These are phyloP conservation scores for Araneus ventricosus DNA, from an alignment of 1,140 invertebrate species.

Conservation along the genomic window DNA sequence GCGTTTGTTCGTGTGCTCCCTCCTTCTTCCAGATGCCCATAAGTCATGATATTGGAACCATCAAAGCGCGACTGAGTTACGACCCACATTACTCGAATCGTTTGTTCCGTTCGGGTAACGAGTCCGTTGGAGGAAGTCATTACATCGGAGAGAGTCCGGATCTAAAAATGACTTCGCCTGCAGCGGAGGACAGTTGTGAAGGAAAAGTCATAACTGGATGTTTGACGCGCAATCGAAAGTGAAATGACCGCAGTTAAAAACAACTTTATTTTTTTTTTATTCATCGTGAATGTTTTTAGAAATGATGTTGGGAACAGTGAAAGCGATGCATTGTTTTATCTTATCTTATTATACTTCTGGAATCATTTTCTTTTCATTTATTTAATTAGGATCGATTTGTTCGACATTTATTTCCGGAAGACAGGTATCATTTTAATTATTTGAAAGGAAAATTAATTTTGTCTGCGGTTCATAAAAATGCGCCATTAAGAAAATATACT, in stretches of 20 bases:
- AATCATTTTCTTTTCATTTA: too few relatives aligned
- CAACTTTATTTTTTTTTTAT: neutral
- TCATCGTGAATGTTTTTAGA: neutral
- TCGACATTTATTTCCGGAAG: too few relatives aligned
- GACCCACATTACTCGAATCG: neutral
- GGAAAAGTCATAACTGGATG: too few relatives aligned
- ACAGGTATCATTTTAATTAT: too few relatives aligned
- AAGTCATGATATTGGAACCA: neutral
- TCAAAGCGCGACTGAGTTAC: slow-evolving; percentile 11
- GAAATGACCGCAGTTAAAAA: neutral
- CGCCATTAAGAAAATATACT: too few relatives aligned
- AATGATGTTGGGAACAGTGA: neutral
- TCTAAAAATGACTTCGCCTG: neutral
- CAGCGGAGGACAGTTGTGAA: neutral
- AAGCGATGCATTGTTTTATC: too few relatives aligned
- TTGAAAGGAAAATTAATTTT: too few relatives aligned
- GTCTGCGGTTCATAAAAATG: too few relatives aligned
- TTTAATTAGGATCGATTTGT: too few relatives aligned
- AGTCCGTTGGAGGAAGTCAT: slow-evolving; percentile 14
- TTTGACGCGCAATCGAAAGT: too few relatives aligned
- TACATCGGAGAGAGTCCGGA: neutral
- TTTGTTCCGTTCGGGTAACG: slow-evolving; percentile 6
- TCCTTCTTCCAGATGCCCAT: neutral
- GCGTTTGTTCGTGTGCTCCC: neutral
- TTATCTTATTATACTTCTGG: too few relatives aligned